Base-by-base conservation (phyloP, 2,113 vertebrate species). In the Cynoglossus semilaevis region DNA sequence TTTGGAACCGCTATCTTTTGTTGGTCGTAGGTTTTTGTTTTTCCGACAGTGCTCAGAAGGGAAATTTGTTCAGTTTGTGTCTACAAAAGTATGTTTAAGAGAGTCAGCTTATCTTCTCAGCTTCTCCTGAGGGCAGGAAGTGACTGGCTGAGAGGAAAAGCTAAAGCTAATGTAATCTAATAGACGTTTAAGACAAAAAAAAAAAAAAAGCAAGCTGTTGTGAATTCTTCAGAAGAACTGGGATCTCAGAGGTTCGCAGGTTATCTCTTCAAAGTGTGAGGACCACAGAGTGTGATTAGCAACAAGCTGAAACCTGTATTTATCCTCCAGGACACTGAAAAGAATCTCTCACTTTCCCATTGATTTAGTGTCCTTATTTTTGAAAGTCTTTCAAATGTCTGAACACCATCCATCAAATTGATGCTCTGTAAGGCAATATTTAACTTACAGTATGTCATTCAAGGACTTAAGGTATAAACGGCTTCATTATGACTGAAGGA, bases 121-220 rank as follows among this genome's bases (percentile, higher is more conserved):
- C 52, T 57, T 81, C 67, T 80, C 72, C 76, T 57, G 46, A 72
- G 80, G 79, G 64, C 80, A 88, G 84, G 83, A 85, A 87, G 77
- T 72, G 59, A 67, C 71, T 71, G 76, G 70, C 76, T 70, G 72
- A 69, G 74, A 77, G 77, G 71, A 70, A 76, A 76, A 70, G 63
- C 77, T 56, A 64, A 67, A 52, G 69, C 58, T 68, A 75, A 79
- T 80, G 72, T 84, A 73, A 80, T 84, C 70, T 80, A 84, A 76
- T 77, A 74, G 72, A 80, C 43, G 56, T 75, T 65, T 67, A 15
- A 3, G 22, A 51, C 4, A 41, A 41, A 41, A 41, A 29, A 29
- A 58, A 63, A 34, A 44, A 59, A 60, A 67, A 68, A 16, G 58
- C 61, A 71, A 48, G 59, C 61, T 59, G 58, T 66, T 76, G 56